Evolutionary conservation across 2,888 invertebrate species (phyloP), one percentile per base, ranked within the genome.

Genomic region (Pristionchus japonicus): DNA sequence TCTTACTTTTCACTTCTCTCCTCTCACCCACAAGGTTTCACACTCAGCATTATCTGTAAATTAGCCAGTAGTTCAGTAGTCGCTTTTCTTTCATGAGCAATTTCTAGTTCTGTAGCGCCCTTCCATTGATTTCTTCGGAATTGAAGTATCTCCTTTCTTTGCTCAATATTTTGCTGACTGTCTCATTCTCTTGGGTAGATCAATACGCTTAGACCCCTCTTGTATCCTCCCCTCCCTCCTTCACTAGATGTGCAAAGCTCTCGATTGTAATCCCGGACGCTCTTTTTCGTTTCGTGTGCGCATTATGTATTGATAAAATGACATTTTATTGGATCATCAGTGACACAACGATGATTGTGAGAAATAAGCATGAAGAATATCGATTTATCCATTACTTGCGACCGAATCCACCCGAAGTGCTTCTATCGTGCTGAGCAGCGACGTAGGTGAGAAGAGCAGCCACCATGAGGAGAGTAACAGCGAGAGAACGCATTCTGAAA

Each of bases 151-250:
- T 40, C 20, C 77, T 77, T 11, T 40, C n/a, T 43, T 27, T 43
- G 77, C 43, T 77, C 23, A 74, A 40, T 37, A 27, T 17, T 70
- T 13, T 70, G 37, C 31, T 7, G n/a, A 15, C n/a, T 27, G 77
- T 77, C 77, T 77, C 77, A 64, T 4, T 74, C 0, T 74, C 47
- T 40, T 77, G 77, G 77, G 77, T 77, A 77, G 77, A 77, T 77
- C 77, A 77, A 27, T 77, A 77, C 77, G 77, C 77, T 77, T 77
- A 77, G 20, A 27, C 43, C 43, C 77, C 37, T 37, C 37, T 70
- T 37, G 37, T 40, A 37, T 70, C 37, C 23, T 37, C 11, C 70
- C 70, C 77, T 40, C 34, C 1, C 23, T n/a, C 74, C 40, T 23
- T 34, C 77, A 47, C 77, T 77, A 77, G 77, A 77, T 77, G 77